Percentiles rank a stretch among this genome's conserved stretches.
phyloP scores from a whole-genome alignment of 2,113 vertebrate genomes.

The Alectura lathami region DNA sequence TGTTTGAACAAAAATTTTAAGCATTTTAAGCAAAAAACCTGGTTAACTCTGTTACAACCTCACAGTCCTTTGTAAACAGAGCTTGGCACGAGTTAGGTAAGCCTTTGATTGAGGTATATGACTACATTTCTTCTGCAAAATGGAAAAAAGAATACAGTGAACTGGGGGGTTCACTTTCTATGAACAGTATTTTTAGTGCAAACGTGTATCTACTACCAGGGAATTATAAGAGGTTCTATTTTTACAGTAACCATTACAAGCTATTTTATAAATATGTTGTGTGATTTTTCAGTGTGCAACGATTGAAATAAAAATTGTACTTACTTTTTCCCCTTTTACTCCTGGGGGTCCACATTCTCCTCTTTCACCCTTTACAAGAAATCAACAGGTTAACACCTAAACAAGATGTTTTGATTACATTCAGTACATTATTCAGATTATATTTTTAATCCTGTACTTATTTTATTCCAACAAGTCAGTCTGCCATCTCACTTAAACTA shows the following conservation, averaged over 20 bases:
- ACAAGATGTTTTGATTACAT: background rate
- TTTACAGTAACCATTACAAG: background rate
- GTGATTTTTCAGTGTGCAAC: background rate
- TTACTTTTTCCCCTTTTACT: slow-evolving; percentile 83
- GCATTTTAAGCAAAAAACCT: background rate
- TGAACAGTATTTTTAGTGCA: rapidly evolving
- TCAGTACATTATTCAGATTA: background rate
- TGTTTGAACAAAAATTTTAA: background rate
- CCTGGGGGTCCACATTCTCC: slow-evolving; percentile 88
- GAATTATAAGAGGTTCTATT: background rate
- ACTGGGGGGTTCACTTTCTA: background rate
- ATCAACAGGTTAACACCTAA: background rate
- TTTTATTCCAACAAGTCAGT: background rate
- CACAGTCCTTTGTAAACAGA: background rate
- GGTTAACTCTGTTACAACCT: background rate
- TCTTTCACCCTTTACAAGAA: slow-evolving; percentile 79
- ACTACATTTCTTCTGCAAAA: background rate
- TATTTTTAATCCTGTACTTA: background rate
- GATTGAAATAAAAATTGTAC: slow-evolving; percentile 12
- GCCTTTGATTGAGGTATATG: background rate
- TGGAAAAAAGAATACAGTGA: background rate
- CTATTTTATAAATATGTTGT: background rate
- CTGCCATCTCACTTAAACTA: background rate
- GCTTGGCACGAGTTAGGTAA: background rate
- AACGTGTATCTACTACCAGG: background rate